These are phyloP conservation scores for Eudemis profundana DNA, from an alignment of 2,888 invertebrate species.

Conservation along the genomic window DNA sequence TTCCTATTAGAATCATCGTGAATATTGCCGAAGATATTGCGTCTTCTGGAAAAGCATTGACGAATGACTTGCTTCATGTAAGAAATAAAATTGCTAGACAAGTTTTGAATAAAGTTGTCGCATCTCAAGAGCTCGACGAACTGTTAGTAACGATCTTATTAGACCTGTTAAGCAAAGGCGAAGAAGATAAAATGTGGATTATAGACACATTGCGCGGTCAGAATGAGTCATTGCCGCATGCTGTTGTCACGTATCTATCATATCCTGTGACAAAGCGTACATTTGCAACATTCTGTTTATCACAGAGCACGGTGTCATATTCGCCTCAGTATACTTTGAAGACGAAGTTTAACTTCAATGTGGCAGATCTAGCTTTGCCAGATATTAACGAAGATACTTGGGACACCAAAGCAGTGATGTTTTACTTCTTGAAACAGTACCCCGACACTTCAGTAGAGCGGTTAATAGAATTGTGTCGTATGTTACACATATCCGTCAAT, in stretches of 20 bases:
- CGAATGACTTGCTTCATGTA: constrained; percentile 51
- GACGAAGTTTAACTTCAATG: constrained; percentile 75
- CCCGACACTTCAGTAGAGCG: constrained; percentile 67
- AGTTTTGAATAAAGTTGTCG: constrained; percentile 65
- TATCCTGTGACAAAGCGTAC: constrained; percentile 63
- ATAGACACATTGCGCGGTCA: constrained; percentile 69
- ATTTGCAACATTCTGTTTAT: constrained; percentile 64
- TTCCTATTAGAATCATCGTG: constrained; percentile 67
- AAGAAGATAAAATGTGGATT: constrained; percentile 62
- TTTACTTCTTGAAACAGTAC: constrained; percentile 72
- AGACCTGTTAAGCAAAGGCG: constrained; percentile 59
- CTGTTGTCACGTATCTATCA: constrained; percentile 64
- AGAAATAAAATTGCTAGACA: constrained; percentile 61
- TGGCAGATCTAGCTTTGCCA: constrained; percentile 73
- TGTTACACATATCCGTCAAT: constrained; percentile 69
- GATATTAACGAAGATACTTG: constrained; percentile 79
- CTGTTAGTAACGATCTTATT: constrained; percentile 68
- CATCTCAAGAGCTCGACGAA: constrained; percentile 73
- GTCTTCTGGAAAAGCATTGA: constrained; percentile 41
- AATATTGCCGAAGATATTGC: constrained; percentile 53
- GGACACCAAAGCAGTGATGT: constrained; percentile 78
- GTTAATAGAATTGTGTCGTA: constrained; percentile 69
- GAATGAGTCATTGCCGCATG: constrained; percentile 65
- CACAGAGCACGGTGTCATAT: constrained; percentile 63
- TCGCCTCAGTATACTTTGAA: constrained; percentile 75